A percentile compares a stretch with the other conserved stretches of the same genome.
Evolutionary conservation across 2,113 vertebrate genomes (phyloP).

Genomic region (Picathartes gymnocephalus): DNA sequence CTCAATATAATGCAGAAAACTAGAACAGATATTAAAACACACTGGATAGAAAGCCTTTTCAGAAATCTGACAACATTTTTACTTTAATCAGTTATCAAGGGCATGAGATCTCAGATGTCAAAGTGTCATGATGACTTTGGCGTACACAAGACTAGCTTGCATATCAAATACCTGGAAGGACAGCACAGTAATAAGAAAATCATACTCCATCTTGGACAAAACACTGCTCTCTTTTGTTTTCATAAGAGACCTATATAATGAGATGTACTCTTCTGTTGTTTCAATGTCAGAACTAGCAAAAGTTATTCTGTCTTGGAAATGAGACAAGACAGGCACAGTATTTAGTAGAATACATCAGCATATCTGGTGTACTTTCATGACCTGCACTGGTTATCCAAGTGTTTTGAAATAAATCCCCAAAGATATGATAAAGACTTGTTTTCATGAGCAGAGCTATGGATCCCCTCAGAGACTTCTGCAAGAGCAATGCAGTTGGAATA

Average conservation of each 20-base stretch:
- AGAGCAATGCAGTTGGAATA: background rate
- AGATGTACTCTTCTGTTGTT: background rate
- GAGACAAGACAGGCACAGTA: background rate
- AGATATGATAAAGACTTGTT: background rate
- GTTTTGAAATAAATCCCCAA: background rate
- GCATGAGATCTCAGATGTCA: background rate
- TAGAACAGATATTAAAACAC: background rate
- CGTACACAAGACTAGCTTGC: background rate
- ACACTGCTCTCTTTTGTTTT: background rate
- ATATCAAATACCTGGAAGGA: background rate
- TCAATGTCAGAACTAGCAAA: background rate
- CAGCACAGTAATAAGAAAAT: background rate
- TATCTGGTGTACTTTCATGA: background rate
- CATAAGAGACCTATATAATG: background rate
- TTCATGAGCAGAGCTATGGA: background rate
- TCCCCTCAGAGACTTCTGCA: background rate
- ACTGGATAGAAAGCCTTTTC: background rate
- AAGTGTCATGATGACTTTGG: background rate
- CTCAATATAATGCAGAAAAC: background rate
- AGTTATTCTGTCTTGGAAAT: background rate
- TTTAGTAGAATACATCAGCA: background rate
- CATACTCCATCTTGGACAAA: background rate
- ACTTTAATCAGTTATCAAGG: background rate
- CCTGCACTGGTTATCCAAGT: background rate
- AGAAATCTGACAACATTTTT: background rate